Conservation (phyloP, 2,888 invertebrate genomes). For the Clepsis dumicolana region DNA sequence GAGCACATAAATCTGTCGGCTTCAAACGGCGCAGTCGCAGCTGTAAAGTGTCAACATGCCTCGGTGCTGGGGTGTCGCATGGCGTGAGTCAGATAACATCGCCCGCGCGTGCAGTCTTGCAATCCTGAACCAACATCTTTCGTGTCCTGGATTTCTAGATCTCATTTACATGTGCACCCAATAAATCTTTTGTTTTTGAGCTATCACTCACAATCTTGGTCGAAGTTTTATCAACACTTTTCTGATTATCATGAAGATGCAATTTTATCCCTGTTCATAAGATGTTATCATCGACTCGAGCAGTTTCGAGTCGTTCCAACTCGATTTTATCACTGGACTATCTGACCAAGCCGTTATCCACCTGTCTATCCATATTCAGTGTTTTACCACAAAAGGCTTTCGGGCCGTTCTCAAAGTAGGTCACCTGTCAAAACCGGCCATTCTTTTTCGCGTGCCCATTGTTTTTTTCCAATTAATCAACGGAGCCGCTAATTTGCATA, state of each 20-base stretch:
- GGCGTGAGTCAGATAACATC: constrained; percentile 31
- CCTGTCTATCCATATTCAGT: constrained; percentile 27
- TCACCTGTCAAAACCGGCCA: constrained; percentile 13
- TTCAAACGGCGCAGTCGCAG: constrained; percentile 8
- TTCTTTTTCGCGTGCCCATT: constrained; percentile 26
- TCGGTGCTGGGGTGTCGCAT: background rate
- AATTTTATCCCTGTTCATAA: constrained; percentile 19
- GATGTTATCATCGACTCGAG: constrained; percentile 24
- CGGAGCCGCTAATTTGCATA: constrained; percentile 34
- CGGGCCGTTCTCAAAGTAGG: constrained; percentile 11
- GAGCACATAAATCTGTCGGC: constrained; percentile 35
- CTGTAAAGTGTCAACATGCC: constrained; percentile 22
- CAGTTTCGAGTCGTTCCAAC: constrained; percentile 11
- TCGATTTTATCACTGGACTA: constrained; percentile 16
- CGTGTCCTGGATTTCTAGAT: constrained; percentile 24
- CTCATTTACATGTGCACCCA: constrained; percentile 12
- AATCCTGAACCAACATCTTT: constrained; percentile 23
- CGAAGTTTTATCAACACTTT: background rate
- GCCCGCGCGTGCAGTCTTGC: constrained; percentile 21
- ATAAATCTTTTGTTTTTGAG: background rate
- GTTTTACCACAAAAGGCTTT: constrained; percentile 6
- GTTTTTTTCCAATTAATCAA: constrained; percentile 28
- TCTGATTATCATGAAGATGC: background rate
- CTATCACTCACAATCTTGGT: background rate
- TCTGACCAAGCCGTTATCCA: background rate